Evolutionary conservation across 2,113 vertebrate species (phyloP).

Genomic region (Pachycephala philippinensis): DNA sequence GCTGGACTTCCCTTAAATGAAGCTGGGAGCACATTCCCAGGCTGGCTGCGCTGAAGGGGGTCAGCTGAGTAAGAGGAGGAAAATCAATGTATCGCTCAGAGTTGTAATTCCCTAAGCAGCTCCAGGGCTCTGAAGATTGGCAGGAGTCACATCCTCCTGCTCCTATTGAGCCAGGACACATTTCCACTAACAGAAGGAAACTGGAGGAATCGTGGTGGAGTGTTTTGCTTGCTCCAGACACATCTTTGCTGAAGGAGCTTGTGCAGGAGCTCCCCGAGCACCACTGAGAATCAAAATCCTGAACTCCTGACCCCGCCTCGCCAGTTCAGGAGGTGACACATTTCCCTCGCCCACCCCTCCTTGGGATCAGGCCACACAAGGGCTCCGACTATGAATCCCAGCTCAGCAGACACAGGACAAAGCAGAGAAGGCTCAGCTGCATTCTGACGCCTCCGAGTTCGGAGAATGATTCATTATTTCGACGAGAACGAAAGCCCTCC

Average conservation of each 20-base stretch:
- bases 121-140: neutral
- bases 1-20: neutral
- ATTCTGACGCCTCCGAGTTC: conserved; percentile 27
- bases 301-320: accelerated
- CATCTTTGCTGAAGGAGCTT: neutral
- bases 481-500: neutral
- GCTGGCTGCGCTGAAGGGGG: neutral
- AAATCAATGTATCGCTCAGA: accelerated
- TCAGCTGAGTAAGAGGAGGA: neutral
- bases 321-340: neutral
- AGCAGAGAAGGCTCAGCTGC: conserved; percentile 24
- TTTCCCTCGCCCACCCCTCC: neutral
- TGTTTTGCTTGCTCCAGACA: neutral
- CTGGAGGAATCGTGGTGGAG: neutral
- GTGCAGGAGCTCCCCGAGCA: neutral
- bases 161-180: accelerated
- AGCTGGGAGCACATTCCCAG: neutral
- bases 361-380: neutral
- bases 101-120: neutral
- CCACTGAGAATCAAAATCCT: neutral
- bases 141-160: accelerated
- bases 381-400: neutral
- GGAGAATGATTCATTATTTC: conserved; percentile 55
- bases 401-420: conserved; percentile 43
- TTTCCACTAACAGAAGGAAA: neutral